A percentile compares a stretch with the other conserved stretches of the same genome.
phyloP scores from a whole-genome alignment of 2,797 vertebrate genomes.

The Monodelphis domestica region DNA sequence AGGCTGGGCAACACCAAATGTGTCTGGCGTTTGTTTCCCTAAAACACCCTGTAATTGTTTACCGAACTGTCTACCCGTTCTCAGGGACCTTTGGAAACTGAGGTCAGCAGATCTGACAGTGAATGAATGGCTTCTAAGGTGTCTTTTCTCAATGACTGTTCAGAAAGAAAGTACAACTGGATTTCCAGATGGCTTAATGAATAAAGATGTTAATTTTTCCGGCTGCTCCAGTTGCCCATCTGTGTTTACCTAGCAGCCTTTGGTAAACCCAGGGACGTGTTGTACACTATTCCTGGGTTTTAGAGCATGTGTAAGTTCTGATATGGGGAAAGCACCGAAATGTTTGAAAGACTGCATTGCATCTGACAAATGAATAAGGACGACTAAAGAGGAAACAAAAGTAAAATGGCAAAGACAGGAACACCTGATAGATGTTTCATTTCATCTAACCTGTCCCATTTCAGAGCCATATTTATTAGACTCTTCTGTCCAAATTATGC shows the following conservation, averaged over 20 bases:
- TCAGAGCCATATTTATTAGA: not conserved
- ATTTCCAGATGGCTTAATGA: constrained; percentile 53
- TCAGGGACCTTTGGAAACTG: not conserved
- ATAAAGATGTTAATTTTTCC: not conserved
- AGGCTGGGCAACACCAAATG: not conserved
- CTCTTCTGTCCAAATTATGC: not conserved
- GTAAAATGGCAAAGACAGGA: not conserved
- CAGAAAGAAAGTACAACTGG: constrained; percentile 14
- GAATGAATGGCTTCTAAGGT: not conserved
- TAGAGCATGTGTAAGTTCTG: not conserved
- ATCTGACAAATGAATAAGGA: constrained; percentile 1
- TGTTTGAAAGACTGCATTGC: not conserved
- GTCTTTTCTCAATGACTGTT: not conserved
- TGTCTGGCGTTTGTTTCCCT: not conserved
- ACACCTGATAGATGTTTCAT: not conserved
- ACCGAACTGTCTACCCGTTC: not conserved
- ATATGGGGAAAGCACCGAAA: constrained; percentile 24
- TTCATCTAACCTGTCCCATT: not conserved
- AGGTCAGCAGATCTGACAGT: not conserved
- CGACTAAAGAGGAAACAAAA: not conserved
- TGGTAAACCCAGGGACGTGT: not conserved
- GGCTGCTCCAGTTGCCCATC: constrained; percentile 8
- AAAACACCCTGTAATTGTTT: not conserved
- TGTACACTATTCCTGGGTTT: constrained; percentile 23
- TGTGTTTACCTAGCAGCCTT: constrained; percentile 39